A percentile compares a stretch with the other conserved stretches of the same genome.
Evolutionary conservation across 2,888 invertebrate species (phyloP).

Genomic region (Pheosia tremula): DNA sequence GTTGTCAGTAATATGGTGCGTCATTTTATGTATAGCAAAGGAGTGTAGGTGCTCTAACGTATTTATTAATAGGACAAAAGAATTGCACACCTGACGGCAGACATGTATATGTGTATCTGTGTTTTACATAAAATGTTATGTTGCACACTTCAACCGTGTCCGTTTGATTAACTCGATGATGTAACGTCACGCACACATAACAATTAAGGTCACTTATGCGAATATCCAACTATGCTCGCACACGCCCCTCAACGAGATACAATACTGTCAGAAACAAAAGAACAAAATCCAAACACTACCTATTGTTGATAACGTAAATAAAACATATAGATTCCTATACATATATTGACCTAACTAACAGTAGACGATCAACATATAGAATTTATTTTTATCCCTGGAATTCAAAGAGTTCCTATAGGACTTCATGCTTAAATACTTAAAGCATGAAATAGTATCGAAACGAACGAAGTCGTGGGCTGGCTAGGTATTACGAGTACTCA

Average conservation of each 20-base stretch:
- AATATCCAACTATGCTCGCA: conserved; percentile 48
- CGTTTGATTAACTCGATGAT: conserved; percentile 53
- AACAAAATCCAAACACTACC: not conserved
- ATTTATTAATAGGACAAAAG: too few species aligned
- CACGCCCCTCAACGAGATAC: conserved; percentile 9
- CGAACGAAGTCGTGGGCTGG: too few species aligned
- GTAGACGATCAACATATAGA: too few species aligned
- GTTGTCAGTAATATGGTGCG: too few species aligned
- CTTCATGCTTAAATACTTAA: too few species aligned
- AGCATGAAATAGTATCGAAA: too few species aligned
- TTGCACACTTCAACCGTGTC: conserved; percentile 31
- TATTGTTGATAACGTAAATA: too few species aligned
- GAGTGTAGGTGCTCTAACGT: too few species aligned
- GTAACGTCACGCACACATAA: conserved; percentile 53
- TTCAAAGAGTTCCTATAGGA: too few species aligned
- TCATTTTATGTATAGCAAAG: too few species aligned
- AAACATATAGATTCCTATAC: not conserved
- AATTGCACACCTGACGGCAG: not conserved
- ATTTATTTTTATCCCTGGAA: too few species aligned
- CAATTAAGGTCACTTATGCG: conserved; percentile 74
- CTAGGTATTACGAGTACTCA: too few species aligned
- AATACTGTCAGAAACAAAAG: not conserved
- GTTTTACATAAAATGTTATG: conserved; percentile 15
- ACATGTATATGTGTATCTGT: not conserved
- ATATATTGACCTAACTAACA: not conserved